These are phyloP conservation scores for Seriola aureovittata DNA, from an alignment of 2,113 vertebrate species.

Conservation along the genomic window DNA sequence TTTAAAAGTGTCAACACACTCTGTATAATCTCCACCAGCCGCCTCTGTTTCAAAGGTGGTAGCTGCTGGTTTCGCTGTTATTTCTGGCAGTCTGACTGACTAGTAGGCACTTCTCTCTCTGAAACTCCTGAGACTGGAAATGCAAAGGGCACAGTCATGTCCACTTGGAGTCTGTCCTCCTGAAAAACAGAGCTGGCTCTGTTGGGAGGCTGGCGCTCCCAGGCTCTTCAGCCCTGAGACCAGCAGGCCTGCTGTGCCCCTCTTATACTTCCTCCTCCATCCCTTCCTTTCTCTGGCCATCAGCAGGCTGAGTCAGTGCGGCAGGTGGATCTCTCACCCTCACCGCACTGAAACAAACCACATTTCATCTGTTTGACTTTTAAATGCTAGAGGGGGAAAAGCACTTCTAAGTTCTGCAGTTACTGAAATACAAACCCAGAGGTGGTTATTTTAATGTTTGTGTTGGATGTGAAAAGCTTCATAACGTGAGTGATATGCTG, in stretches of 20 bases:
- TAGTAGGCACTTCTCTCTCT: conserved; percentile 61
- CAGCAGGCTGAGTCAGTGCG: conserved; percentile 46
- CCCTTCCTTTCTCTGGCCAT: conserved; percentile 38
- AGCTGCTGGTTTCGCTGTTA: conserved; percentile 61
- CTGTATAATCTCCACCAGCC: conserved; percentile 49
- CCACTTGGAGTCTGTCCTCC: conserved; percentile 59
- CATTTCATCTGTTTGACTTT: conserved; percentile 57
- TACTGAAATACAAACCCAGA: conserved; percentile 9
- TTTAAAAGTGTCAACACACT: conserved; percentile 53
- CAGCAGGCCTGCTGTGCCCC: conserved; percentile 71
- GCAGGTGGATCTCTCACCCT: conserved; percentile 69
- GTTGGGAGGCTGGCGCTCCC: conserved; percentile 64
- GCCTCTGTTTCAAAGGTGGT: conserved; percentile 55
- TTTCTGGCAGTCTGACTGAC: conserved; percentile 67
- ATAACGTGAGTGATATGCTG: conserved; percentile 22
- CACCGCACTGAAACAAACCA: conserved; percentile 59
- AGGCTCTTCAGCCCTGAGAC: conserved; percentile 68
- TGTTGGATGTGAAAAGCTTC: conserved; percentile 36
- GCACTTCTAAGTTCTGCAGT: conserved; percentile 12
- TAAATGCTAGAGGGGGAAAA: conserved; percentile 22
- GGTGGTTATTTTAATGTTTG: conserved; percentile 27
- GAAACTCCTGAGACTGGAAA: conserved; percentile 62
- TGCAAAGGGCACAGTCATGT: conserved; percentile 56
- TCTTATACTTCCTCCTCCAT: conserved; percentile 61
- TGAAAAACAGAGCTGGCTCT: conserved; percentile 69